Evolutionary conservation across 2,888 invertebrate species (phyloP), one percentile per base, ranked within the genome.

Genomic region (Chorisops tibialis): DNA sequence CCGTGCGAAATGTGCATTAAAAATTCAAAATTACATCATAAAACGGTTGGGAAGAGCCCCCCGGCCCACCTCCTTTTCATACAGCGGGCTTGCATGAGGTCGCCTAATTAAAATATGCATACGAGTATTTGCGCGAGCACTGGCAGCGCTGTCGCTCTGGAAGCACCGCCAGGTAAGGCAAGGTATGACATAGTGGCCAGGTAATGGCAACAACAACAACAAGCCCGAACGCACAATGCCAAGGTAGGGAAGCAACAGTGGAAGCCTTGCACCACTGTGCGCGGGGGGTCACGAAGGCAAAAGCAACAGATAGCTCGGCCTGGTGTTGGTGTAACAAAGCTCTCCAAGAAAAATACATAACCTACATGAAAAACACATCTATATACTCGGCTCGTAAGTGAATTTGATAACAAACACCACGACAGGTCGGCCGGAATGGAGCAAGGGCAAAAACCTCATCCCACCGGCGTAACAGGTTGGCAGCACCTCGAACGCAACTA

Each of bases 391-490:
- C 30, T 30, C 30, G 7, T 30, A 30, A 30, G 30, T 30, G 30
- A 30, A 16, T 35, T 39, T 19, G 52, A 38, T 21, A 38, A 52
- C 52, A 39, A 38, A 38, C 52, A 52, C 38, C 12, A 16, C 18
- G 38, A 14, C 52, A 52, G 22, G 45, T 54, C 24, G 54, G 14
- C 39, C 14, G 6, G 24, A n/a, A 24, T 24, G 22, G 45, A 67
- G 60, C 66, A 66, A 69, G 69, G 68, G 68, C 68, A 69, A 68
- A 67, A 69, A 69, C 67, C 67, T 49, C 67, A 68, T 65, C 65
- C 67, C 64, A 50, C 37, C 66, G 58, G 65, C 66, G 69, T 69
- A 69, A 69, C 69, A 69, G 69, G 68, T 69, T 69, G 69, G 47
- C 59, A 38, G 45, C 24, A 14, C 43, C 24, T 2, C 35, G 48